Conservation (phyloP, 2,113 vertebrate genomes). For the Circaetus cinerascens region DNA sequence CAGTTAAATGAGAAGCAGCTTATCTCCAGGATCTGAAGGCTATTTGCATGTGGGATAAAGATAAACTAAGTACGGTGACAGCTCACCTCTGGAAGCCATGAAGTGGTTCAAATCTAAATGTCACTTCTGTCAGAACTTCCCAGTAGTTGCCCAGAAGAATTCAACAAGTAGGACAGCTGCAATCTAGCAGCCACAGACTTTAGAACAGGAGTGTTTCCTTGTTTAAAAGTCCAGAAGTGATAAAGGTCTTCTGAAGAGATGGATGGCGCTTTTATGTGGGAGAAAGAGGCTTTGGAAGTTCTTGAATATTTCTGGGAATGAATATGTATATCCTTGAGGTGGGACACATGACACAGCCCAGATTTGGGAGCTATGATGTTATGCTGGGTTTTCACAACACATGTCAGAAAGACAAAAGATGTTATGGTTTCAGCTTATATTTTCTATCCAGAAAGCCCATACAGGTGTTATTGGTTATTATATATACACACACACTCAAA, state of each 20-base stretch:
- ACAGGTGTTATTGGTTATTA: background rate
- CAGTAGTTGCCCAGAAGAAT: background rate
- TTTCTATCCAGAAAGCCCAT: background rate
- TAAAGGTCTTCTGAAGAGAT: background rate
- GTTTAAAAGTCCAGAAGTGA: background rate
- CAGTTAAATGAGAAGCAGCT: background rate
- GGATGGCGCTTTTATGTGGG: background rate
- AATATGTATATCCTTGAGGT: background rate
- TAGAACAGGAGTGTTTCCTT: background rate
- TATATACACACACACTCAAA: no score
- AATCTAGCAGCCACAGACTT: background rate
- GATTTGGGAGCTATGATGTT: background rate
- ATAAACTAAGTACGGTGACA: background rate
- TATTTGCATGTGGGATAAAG: background rate
- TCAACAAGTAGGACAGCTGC: background rate
- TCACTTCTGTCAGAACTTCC: background rate
- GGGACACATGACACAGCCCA: background rate
- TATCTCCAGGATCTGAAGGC: background rate
- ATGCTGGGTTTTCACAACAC: background rate
- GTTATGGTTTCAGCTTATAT: background rate
- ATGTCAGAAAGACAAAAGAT: background rate
- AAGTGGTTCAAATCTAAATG: background rate
- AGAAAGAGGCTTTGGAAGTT: background rate
- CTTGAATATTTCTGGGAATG: background rate
- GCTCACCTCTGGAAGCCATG: background rate